phyloP scores from a whole-genome alignment of 2,113 vertebrate genomes.

The Apteryx owenii region DNA sequence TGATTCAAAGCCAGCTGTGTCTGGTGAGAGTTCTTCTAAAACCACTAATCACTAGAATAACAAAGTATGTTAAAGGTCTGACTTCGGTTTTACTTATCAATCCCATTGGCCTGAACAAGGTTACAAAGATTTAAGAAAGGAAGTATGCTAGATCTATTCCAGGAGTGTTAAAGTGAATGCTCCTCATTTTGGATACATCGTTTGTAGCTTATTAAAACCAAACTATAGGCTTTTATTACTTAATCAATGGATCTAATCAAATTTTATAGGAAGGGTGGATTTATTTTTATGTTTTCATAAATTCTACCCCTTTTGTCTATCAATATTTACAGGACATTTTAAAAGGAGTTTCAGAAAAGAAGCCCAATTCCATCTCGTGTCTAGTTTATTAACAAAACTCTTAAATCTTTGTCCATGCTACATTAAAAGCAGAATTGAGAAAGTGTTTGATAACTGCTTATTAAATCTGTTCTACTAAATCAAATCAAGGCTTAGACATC shows the following conservation, averaged over 20 bases:
- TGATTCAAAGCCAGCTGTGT: not conserved
- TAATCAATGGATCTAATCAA: conserved; percentile 52
- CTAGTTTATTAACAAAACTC: not conserved
- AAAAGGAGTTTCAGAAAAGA: not conserved
- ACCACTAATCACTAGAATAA: not conserved
- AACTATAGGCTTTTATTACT: conserved; percentile 41
- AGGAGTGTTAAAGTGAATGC: not conserved
- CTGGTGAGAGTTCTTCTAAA: not conserved
- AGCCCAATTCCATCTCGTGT: not conserved
- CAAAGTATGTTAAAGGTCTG: not conserved
- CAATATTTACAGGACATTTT: conserved; percentile 52
- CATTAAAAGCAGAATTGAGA: not conserved
- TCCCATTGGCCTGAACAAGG: not conserved
- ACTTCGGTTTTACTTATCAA: not conserved
- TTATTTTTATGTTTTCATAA: conserved; percentile 65
- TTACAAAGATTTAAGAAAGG: not conserved
- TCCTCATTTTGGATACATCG: not conserved
- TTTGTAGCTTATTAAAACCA: conserved; percentile 52
- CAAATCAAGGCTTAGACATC: not conserved
- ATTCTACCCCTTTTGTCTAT: conserved; percentile 59
- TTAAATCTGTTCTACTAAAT: conserved; percentile 14
- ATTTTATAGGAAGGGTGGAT: conserved; percentile 38
- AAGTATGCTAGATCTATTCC: not conserved
- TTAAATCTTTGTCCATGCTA: conserved; percentile 28
- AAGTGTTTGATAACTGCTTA: not conserved